Conservation (phyloP, 2,113 vertebrate genomes). For the Xenopus laevis region DNA sequence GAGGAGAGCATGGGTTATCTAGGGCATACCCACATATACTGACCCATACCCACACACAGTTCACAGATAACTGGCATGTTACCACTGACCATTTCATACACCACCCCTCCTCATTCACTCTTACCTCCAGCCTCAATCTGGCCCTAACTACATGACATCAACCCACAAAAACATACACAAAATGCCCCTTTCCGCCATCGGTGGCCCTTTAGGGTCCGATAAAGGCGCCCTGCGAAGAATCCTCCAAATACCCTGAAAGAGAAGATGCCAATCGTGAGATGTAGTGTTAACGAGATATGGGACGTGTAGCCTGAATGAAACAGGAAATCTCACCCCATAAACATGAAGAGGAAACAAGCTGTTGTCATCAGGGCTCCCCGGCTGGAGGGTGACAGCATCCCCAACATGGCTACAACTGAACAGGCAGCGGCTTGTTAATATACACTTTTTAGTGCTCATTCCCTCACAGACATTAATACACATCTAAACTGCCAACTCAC, state of each 20-base stretch:
- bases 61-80: no score
- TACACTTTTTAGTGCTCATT: no score
- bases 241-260: slow-evolving; percentile 86
- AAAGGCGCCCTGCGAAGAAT: slow-evolving; percentile 91
- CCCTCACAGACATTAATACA: no score
- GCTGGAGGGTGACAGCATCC: slow-evolving; percentile 96
- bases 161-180: slow-evolving; percentile 76
- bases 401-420: slow-evolving; percentile 93
- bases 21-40: no score
- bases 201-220: slow-evolving; percentile 95
- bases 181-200: slow-evolving; percentile 97
- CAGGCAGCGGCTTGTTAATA: not conserved
- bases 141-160: no score
- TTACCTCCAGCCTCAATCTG: no score
- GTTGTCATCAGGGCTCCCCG: slow-evolving; percentile 96
- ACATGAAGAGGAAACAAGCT: slow-evolving; percentile 97
- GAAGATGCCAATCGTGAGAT: not conserved
- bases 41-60: no score
- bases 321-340: slow-evolving; percentile 86
- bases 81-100: no score
- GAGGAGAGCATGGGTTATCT: not conserved
- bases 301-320: not conserved
- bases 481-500: slow-evolving; percentile 68
- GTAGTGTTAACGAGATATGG: fast-evolving
- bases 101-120: no score